A percentile compares a stretch with the other conserved stretches of the same genome.
Conservation (phyloP, 2,888 invertebrate genomes). For the Drosophila meridionalis region DNA sequence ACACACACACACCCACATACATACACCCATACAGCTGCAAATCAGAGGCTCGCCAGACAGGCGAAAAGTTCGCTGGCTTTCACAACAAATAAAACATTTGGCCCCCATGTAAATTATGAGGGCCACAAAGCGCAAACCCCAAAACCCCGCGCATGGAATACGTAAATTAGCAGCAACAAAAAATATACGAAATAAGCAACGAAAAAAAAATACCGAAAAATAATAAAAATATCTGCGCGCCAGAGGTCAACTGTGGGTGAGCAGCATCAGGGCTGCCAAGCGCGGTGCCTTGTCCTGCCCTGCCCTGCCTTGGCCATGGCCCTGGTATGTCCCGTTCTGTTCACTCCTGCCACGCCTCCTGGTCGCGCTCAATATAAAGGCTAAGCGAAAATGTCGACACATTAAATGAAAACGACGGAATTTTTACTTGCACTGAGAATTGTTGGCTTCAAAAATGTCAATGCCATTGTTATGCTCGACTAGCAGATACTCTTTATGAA, state of each 20-base stretch:
- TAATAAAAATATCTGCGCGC: constrained; percentile 50
- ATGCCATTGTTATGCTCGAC: background rate
- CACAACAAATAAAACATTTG: constrained; percentile 70
- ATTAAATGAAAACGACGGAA: constrained; percentile 57
- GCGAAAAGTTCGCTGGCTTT: constrained; percentile 32
- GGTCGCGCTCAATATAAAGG: constrained; percentile 39
- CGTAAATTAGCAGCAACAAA: constrained; percentile 54
- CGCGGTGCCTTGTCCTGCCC: background rate
- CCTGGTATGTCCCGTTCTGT: too few relatives aligned
- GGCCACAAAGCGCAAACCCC: constrained; percentile 30
- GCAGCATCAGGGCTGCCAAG: constrained; percentile 8
- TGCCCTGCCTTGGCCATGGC: too few relatives aligned
- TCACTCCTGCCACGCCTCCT: background rate
- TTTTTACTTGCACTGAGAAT: background rate
- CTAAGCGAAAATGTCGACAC: constrained; percentile 72
- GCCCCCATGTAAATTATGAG: constrained; percentile 66
- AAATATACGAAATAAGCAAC: constrained; percentile 2
- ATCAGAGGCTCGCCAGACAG: constrained; percentile 34
- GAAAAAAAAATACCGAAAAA: background rate
- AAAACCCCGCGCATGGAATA: constrained; percentile 42
- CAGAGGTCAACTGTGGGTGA: constrained; percentile 47
- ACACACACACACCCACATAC: constrained; percentile 21
- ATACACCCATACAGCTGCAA: constrained; percentile 16
- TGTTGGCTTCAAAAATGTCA: constrained; percentile 7
- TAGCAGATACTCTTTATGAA: background rate